phyloP scores from a whole-genome alignment of 1,140 invertebrate genomes.

The Rhagoletis zephyria region DNA sequence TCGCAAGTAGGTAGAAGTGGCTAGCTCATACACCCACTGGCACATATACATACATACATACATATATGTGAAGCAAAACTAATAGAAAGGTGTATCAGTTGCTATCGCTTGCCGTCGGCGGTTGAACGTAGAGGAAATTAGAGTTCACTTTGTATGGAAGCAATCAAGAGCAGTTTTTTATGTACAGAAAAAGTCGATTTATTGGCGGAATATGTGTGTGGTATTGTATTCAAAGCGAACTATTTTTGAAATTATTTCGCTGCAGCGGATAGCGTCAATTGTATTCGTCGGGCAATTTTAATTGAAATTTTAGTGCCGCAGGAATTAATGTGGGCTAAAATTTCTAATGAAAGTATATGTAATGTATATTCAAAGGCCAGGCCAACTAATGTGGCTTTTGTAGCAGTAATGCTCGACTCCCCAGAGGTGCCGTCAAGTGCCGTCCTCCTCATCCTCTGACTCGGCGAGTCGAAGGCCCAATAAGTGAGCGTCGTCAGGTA shows the following conservation, averaged over 20 bases:
- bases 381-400: too few species aligned
- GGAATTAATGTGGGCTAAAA: neutral
- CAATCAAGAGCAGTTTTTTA: neutral
- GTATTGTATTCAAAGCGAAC: neutral
- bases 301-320: neutral
- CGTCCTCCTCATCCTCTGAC: too few species aligned
- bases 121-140: neutral
- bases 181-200: conserved; percentile 27
- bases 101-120: neutral
- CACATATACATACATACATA: too few species aligned
- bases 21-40: neutral
- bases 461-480: too few species aligned
- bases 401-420: too few species aligned
- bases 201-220: neutral
- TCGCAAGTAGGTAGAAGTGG: neutral
- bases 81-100: conserved; percentile 17
- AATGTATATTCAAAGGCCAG: too few species aligned
- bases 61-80: neutral
- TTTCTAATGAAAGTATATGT: too few species aligned
- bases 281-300: neutral
- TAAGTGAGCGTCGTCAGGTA: too few species aligned
- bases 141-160: neutral
- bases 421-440: too few species aligned
- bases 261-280: neutral
- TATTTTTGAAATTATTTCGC: too few species aligned